phyloP scores from a whole-genome alignment of 2,113 vertebrate species.

The Hoplias malabaricus region DNA sequence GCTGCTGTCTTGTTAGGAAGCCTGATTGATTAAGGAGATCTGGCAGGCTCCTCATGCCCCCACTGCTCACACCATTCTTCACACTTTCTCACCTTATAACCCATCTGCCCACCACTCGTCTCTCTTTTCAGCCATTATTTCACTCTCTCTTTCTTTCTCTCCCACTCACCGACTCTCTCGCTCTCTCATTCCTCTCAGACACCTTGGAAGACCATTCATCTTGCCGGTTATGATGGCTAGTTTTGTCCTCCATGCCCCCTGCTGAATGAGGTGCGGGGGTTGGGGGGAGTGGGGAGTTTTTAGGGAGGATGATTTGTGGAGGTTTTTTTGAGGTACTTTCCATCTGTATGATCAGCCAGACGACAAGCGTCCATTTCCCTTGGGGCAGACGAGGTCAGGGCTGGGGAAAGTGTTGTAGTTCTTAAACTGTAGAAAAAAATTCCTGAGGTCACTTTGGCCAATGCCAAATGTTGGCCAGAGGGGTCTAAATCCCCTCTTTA shows the following conservation, averaged over 20 bases:
- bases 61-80: slow-evolving; percentile 37
- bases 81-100: slow-evolving; percentile 31
- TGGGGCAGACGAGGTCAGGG: neutral
- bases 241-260: slow-evolving; percentile 4
- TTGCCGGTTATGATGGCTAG: slow-evolving; percentile 24
- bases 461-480: too few species aligned
- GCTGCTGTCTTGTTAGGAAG: slow-evolving; percentile 42
- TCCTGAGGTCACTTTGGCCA: too few species aligned
- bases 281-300: neutral
- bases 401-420: too few species aligned
- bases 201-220: slow-evolving; percentile 19
- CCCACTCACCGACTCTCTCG: neutral
- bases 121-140: slow-evolving; percentile 14
- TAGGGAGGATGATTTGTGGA: slow-evolving; percentile 19
- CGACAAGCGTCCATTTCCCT: neutral
- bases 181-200: neutral
- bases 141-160: slow-evolving; percentile 4
- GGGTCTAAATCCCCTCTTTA: too few species aligned
- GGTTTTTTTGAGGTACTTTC: neutral
- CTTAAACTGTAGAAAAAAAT: too few species aligned
- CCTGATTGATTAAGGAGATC: slow-evolving; percentile 45
- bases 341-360: slow-evolving; percentile 14
- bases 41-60: slow-evolving; percentile 19
- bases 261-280: too few species aligned
- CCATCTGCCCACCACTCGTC: slow-evolving; percentile 29